A percentile compares a stretch with the other conserved stretches of the same genome.
phyloP scores from a whole-genome alignment of 2,888 invertebrate genomes.

The Aleiodes alternator region DNA sequence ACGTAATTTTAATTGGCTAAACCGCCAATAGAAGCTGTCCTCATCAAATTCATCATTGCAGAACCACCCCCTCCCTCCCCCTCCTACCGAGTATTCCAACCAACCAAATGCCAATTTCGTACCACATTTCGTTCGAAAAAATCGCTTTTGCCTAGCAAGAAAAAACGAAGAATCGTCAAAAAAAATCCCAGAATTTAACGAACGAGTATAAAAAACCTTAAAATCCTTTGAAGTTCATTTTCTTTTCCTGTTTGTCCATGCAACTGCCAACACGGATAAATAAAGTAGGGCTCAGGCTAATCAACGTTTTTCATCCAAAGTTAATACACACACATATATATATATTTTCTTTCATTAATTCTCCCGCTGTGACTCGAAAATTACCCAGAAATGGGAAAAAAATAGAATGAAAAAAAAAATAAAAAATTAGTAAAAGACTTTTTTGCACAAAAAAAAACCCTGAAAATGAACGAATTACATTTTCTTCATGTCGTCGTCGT shows the following conservation, averaged over 20 bases:
- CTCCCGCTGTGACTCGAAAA: neutral
- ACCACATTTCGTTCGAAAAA: neutral
- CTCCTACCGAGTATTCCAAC: neutral
- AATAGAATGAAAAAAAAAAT: neutral
- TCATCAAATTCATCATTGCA: constrained; percentile 15
- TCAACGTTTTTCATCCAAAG: constrained; percentile 23
- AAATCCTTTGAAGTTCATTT: constrained; percentile 11
- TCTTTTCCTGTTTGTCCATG: constrained; percentile 23
- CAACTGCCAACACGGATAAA: constrained; percentile 7
- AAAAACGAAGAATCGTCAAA: neutral
- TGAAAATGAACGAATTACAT: constrained; percentile 22
- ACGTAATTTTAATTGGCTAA: too few relatives aligned
- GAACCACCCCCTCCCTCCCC: neutral
- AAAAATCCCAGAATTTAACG: neutral
- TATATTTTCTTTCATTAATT: constrained; percentile 28
- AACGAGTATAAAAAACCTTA: neutral
- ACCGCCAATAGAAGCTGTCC: too few relatives aligned
- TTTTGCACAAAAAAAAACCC: neutral
- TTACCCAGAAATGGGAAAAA: neutral
- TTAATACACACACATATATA: neutral
- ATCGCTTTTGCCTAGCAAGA: neutral
- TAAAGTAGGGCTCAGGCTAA: constrained; percentile 34
- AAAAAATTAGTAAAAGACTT: neutral
- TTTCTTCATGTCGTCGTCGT: constrained; percentile 28
- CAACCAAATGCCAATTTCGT: constrained; percentile 9